Base-by-base conservation (phyloP, 2,113 vertebrate genomes). In the Lethenteron reissneri region DNA sequence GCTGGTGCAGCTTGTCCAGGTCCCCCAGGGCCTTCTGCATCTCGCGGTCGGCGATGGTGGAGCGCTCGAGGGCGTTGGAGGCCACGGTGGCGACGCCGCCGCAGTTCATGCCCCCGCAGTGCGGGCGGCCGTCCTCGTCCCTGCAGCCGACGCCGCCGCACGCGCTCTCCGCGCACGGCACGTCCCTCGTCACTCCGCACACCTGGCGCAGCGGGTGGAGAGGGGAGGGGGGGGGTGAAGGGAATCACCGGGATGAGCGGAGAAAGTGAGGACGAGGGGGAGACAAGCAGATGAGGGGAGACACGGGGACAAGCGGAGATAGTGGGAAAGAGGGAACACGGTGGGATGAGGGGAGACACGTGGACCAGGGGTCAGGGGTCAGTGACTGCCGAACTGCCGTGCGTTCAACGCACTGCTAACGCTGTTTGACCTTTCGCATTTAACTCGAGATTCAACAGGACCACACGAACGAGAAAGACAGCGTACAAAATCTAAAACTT, bases 1-100 rank as follows among this genome's bases (percentile, higher is more conserved):
- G 87, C 80, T 83, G 87, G 57, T 88, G 94, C 71, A 99, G 88
- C 74, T 87, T 86, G 72, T 95, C 90, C 75, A 96, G 87, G 72
- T 97, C 90, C 72, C 87, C 84, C 80, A 99, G 81, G 4, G 89
- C 89, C 4, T 77, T 83, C 73, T 81, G 74, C 72, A 97, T 87
- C 59, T 95, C 87, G 76, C 78, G 81, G 77, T 99, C 88, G 25
- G 89, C 88, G 74, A 92, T 85, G 75, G 78, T 82, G 73, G 87
- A 83, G 71, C 85, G 90, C 76, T 80, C 82, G 85, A 86, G 88
- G 75, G 85, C 81, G 0, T 7, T 81, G 74, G 83, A 79, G 58
- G 90, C 86, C 0, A 80, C 75, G 0, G 81, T 83, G 74, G 87
- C 83, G 57, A 91, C 77, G 12, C 90, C 90, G 0, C 82, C 70